Evolutionary conservation across 2,113 vertebrate genomes (phyloP), one percentile per base, ranked within the genome.

Genomic region (Numida meleagris): DNA sequence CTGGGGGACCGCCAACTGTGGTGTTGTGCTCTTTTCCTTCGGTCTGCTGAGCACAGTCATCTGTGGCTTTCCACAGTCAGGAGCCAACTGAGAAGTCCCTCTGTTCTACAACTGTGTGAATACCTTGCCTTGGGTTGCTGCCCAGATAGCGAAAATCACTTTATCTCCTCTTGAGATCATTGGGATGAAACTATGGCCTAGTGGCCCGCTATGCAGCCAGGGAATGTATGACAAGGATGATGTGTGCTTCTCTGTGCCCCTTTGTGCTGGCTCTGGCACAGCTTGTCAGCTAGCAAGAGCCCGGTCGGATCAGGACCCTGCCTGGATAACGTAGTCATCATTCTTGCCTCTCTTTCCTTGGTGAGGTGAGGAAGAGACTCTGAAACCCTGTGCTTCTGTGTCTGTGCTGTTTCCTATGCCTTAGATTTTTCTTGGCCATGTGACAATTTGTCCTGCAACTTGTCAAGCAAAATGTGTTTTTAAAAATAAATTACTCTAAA

Each of bases 401-500:
- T 91, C 55, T 45, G 2, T 40, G 27, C 55, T 91, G 21, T 66
- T 92, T 40, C 59, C 90, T 77, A 66, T 65, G 61, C 34, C 57
- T 71, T 74, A 67, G 61, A 63, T 95, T 82, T 82, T 90, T 83
- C 82, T 65, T 92, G 88, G 86, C 80, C 62, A 14, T 13, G 90
- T 86, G 76, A 88, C 95, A 95, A 80, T 93, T 94, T 93, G 68
- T 90, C 93, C 80, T 90, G 80, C 82, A 72, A 92, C 65, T 93
- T 96, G 88, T 92, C 92, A 96, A 90, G 90, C 67, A 96, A 93
- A 96, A 83, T 72, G 80, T 75, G 68, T 86, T 83, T 93, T 94
- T 95, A 93, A 90, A 96, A 94, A 92, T 90, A 96, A 94, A 95
- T 96, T 81, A 86, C 76, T 92, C 85, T 94, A 92, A 96, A 95